Conservation (phyloP, 2,113 vertebrate species). For the Neotragus moschatus region DNA sequence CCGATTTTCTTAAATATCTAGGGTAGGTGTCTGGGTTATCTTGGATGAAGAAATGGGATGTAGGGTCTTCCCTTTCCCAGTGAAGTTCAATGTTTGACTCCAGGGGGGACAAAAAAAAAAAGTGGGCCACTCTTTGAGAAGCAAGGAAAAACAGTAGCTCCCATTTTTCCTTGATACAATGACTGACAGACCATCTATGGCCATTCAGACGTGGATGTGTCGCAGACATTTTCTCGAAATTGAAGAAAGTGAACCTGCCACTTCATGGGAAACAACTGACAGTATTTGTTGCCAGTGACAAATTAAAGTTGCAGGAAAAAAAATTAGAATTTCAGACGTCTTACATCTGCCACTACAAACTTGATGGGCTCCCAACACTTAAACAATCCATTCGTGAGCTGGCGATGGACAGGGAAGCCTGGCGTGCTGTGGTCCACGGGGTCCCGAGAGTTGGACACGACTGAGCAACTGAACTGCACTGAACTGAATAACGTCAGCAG, state of each 20-base stretch:
- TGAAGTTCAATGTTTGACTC: not conserved
- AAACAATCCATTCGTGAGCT: not conserved
- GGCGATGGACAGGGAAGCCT: not conserved
- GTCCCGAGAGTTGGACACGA: fast-evolving
- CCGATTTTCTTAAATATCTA: not conserved
- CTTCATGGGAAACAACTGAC: not conserved
- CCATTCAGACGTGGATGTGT: fast-evolving
- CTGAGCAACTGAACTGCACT: not conserved
- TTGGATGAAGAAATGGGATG: not conserved
- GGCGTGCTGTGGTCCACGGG: not conserved
- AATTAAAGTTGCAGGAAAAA: not conserved
- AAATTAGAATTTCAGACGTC: not conserved
- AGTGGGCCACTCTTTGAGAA: fast-evolving
- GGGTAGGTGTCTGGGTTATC: not conserved
- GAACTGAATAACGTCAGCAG: not conserved
- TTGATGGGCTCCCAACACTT: not conserved
- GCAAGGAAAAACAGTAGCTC: fast-evolving
- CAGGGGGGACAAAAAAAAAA: not conserved
- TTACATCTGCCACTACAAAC: fast-evolving
- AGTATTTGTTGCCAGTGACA: not conserved
- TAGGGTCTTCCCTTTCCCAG: too few relatives aligned
- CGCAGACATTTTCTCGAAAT: not conserved
- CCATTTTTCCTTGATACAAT: not conserved
- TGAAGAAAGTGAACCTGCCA: not conserved
- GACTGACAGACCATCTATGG: too few relatives aligned